A percentile compares a stretch with the other conserved stretches of the same genome.
phyloP scores from a whole-genome alignment of 2,888 invertebrate species.

The Agrotis puta region DNA sequence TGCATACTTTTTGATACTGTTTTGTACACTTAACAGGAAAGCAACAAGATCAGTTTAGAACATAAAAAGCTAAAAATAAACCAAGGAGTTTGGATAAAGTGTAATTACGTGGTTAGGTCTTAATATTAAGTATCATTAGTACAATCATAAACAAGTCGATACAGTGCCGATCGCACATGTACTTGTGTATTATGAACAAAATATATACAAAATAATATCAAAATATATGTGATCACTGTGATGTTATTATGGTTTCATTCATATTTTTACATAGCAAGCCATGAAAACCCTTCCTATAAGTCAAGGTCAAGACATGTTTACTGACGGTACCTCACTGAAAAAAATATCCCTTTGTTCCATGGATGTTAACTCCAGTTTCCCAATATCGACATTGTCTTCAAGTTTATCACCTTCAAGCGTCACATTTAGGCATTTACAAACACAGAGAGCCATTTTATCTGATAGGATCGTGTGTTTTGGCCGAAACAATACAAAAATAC shows the following conservation, averaged over 20 bases:
- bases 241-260: conserved; percentile 45
- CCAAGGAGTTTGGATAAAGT: not conserved
- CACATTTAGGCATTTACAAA: conserved; percentile 95
- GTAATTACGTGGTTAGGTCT: not conserved
- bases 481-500: conserved; percentile 80
- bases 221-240: conserved; percentile 36
- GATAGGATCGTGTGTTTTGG: conserved; percentile 67
- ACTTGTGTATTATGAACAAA: conserved; percentile 47
- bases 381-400: conserved; percentile 90
- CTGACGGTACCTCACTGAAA: conserved; percentile 92
- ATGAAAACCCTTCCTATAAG: conserved; percentile 74
- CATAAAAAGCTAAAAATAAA: conserved; percentile 29
- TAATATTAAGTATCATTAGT: conserved; percentile 31
- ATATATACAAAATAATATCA: conserved; percentile 43
- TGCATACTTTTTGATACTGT: conserved; percentile 39
- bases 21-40: conserved; percentile 45
- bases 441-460: conserved; percentile 89
- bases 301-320: conserved; percentile 89
- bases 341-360: conserved; percentile 92
- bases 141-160: conserved; percentile 65
- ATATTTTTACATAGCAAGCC: conserved; percentile 53
- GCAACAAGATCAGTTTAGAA: conserved; percentile 24
- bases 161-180: conserved; percentile 68
- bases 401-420: conserved; percentile 91
- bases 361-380: conserved; percentile 90